phyloP scores from a whole-genome alignment of 2,797 vertebrate genomes.

The Petrocephalus sullivani region DNA sequence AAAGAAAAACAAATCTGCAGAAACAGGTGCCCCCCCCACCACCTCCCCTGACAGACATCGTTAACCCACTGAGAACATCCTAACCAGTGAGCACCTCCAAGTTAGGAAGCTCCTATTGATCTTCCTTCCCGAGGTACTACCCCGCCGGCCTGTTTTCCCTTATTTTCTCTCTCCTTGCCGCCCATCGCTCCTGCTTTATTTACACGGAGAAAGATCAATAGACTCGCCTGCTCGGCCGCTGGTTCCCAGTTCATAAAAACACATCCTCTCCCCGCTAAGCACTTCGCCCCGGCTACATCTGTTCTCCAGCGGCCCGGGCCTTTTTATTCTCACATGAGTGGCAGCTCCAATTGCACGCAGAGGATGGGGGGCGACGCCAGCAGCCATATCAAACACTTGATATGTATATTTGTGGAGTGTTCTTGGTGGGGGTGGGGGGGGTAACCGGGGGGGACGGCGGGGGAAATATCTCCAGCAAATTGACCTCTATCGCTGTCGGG shows the following conservation, averaged over 20 bases:
- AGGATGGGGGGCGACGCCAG: slow-evolving; percentile 47
- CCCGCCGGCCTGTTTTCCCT: slow-evolving; percentile 62
- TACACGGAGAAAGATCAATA: slow-evolving; percentile 66
- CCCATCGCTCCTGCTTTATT: slow-evolving; percentile 65
- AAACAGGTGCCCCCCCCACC: slow-evolving; percentile 41
- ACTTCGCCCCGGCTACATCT: slow-evolving; percentile 59
- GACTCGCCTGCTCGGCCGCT: slow-evolving; percentile 56
- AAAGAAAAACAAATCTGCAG: slow-evolving; percentile 50
- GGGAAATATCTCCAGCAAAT: slow-evolving; percentile 42
- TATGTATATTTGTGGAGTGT: slow-evolving; percentile 51
- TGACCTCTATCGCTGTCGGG: slow-evolving; percentile 41
- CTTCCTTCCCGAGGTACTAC: slow-evolving; percentile 54
- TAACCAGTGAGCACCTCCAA: slow-evolving; percentile 56
- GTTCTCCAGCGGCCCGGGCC: slow-evolving; percentile 62
- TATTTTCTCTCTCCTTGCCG: slow-evolving; percentile 39
- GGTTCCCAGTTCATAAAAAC: slow-evolving; percentile 63
- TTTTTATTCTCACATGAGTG: slow-evolving; percentile 64
- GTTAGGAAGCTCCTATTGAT: slow-evolving; percentile 64
- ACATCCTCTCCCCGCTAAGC: slow-evolving; percentile 59
- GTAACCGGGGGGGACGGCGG: slow-evolving; percentile 33
- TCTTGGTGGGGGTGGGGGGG: slow-evolving; percentile 46
- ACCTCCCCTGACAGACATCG: slow-evolving; percentile 39
- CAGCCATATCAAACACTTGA: slow-evolving; percentile 43
- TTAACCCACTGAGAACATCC: slow-evolving; percentile 54
- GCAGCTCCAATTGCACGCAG: slow-evolving; percentile 65